Base-by-base conservation (phyloP, 2,888 invertebrate genomes). In the Phlogophora meticulosa region DNA sequence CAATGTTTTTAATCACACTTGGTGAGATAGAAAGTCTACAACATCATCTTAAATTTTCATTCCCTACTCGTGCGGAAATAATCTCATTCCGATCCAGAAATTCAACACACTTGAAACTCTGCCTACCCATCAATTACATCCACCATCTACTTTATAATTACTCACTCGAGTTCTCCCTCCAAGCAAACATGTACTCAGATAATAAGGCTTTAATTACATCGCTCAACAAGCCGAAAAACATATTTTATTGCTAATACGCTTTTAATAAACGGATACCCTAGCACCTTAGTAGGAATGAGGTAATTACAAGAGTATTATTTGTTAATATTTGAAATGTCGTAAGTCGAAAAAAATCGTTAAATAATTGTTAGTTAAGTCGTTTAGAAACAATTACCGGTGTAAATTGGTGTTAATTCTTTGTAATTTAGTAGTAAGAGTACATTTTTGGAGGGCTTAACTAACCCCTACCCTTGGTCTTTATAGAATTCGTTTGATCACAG, bases 221-320 rank as follows among this genome's bases (percentile, higher is more conserved):
- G 48, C 55, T 66, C 38, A 64, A 49, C 68, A 58, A 49, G 51
- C 69, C 61, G 62, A 77, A 71, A 65, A 72, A 78, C 70, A 49
- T 72, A 53, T 64, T 66, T 75, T 71, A 80, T 69, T 55, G 62
- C 70, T 80, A 81, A 81, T 67, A 71, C 58, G 66, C 52, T 81
- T 81, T 80, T 81, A 81, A 81, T 81, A 66, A 64, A 65, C 59
- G 69, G 63, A 68, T 77, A 64, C 63, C 62, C 72, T 58, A 7
- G 40, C 58, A 61, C 66, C 48, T 66, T 49, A 71, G 61, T 61
- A 71, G 32, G 40, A 43, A 72, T 72, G 48, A 51, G 46, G 77
- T 76, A 76, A 77, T 76, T 77, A 76, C 43, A 55, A 62, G 17
- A 15, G 45, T 28, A 32, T 9, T 34, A 32, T 48, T 69, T 70